Evolutionary conservation across 2,113 vertebrate species (phyloP), one percentile per base, ranked within the genome.

Genomic region (Nansenia antarctica): DNA sequence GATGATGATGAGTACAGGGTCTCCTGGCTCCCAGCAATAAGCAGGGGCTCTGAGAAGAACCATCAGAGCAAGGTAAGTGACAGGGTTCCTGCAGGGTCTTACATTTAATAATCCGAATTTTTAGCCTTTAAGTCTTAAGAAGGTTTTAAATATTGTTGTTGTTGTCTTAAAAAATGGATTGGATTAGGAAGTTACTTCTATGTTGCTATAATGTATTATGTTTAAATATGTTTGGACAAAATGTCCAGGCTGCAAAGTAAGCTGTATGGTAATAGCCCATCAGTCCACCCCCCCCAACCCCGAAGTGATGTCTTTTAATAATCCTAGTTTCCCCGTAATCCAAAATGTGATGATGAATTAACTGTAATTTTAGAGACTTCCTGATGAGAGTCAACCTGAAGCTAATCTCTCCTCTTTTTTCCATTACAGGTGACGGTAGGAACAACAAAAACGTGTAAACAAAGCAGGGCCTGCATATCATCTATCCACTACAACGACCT

Each of bases 11-110:
- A 15, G 74, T 12, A 47, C 64, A 31, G 63, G 39, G 9, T 80
- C 86, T 64, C 86, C 88, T 30, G 82, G 82, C 79, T 3, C 74
- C 85, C 0, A 68, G 74, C 76, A 80, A 67, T 74, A 91, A 91
- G 77, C 86, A 85, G 65, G 85, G 76, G 68, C 77, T 89, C 67
- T 89, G 77, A 90, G 60, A 22, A 9, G 24, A 2, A 22, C 29
- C 30, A 9, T 61, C 6, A 62, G 37, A 71, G 45, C 27, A 70
- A 26, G 47, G 81, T 83, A 27, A 81, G 86, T 73, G n/a, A 30
- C 42, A n/a, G 14, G 42, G 9, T 15, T 42, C 9, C 9, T 9
- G 37, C 5, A 37, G 35, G 37, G 37, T 2, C 2, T 12, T 12
- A 42, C 37, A 7, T 9, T 42, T 42, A 42, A 15, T 1, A 42